Conservation (phyloP, 2,113 vertebrate species). For the Diphyllodes magnificus region DNA sequence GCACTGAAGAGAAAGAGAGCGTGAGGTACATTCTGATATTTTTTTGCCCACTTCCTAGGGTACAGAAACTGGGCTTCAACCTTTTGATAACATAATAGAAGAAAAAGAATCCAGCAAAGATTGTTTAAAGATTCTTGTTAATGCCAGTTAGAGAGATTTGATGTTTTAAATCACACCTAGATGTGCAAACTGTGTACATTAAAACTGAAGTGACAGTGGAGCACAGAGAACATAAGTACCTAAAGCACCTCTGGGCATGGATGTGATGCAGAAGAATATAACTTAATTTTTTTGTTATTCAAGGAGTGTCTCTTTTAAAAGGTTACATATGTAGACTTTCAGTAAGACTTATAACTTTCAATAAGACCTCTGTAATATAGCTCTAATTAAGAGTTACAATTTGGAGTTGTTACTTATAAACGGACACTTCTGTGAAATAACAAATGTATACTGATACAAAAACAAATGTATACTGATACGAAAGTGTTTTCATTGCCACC, state of each 20-base stretch:
- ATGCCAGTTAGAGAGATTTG: neutral
- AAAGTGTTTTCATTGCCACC: neutral
- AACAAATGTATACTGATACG: neutral
- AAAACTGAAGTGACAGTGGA: neutral
- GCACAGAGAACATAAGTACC: neutral
- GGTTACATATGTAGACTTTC: neutral
- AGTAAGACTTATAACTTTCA: neutral
- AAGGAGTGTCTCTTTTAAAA: neutral
- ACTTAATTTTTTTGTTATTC: neutral
- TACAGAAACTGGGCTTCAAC: neutral
- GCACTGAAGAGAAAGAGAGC: neutral
- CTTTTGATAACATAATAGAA: neutral
- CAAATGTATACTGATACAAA: neutral
- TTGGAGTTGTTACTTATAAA: neutral
- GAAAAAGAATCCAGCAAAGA: neutral
- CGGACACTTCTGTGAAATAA: neutral
- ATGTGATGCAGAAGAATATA: neutral
- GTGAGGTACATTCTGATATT: neutral
- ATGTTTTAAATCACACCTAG: neutral
- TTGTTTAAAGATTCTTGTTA: neutral
- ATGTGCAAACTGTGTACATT: neutral
- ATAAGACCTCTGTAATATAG: neutral
- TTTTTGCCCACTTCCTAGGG: neutral
- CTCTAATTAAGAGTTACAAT: neutral
- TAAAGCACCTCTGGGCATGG: neutral